Conservation (phyloP, 2,888 invertebrate species). For the Smittia aterrima region DNA sequence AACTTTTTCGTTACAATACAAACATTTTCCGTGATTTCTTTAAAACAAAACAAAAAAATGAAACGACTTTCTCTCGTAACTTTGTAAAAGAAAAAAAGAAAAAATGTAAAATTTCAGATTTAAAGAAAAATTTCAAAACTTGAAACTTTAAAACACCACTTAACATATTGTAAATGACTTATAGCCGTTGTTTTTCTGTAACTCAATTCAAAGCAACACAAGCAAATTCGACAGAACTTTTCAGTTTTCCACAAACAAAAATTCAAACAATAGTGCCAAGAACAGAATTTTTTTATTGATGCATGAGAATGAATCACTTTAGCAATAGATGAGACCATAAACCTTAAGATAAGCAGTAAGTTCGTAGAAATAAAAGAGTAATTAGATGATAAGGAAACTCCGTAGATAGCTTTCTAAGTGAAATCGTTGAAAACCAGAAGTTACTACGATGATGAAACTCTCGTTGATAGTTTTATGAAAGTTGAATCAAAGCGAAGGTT, state of each 20-base stretch:
- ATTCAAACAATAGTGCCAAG: not conserved
- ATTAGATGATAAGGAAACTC: not conserved
- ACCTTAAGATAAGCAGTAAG: not conserved
- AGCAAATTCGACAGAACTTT: constrained; percentile 7
- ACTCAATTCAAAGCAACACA: not conserved
- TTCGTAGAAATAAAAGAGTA: not conserved
- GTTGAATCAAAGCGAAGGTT: not conserved
- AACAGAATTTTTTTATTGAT: not conserved
- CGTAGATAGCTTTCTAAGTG: not conserved
- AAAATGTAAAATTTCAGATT: not conserved
- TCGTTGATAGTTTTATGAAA: constrained; percentile 38
- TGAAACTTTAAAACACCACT: constrained; percentile 32
- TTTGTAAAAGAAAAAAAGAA: not conserved
- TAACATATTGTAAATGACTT: not conserved
- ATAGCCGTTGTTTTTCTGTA: not conserved
- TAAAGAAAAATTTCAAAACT: not conserved
- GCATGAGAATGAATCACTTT: too few species aligned
- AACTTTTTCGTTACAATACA: not conserved
- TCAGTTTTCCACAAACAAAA: constrained; percentile 10
- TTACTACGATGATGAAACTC: not conserved
- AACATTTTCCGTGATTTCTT: not conserved
- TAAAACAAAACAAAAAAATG: too few species aligned
- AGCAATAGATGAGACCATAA: too few species aligned
- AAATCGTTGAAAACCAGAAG: not conserved
- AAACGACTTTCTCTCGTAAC: not conserved